Percentiles rank a stretch among this genome's conserved stretches.
Conservation (phyloP, 2,113 vertebrate genomes). For the Podarcis muralis region DNA sequence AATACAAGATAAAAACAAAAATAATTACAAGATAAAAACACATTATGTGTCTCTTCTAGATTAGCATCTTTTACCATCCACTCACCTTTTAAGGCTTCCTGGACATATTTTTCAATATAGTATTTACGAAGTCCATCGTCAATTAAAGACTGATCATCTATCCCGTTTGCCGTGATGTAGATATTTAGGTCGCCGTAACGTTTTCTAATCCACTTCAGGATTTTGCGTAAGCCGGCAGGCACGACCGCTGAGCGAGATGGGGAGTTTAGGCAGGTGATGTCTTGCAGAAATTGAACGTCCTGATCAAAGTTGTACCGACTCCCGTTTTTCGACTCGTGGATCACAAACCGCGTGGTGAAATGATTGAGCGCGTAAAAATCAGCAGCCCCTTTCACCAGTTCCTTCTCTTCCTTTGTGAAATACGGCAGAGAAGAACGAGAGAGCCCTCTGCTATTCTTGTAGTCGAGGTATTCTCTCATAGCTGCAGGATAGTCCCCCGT, state of each 20-base stretch:
- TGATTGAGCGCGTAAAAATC: slow-evolving; percentile 93
- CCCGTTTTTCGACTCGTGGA: slow-evolving; percentile 66
- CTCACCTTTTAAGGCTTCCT: slow-evolving; percentile 92
- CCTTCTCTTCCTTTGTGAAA: slow-evolving; percentile 80
- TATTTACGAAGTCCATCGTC: slow-evolving; percentile 85
- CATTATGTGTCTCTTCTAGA: background rate
- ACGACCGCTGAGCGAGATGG: slow-evolving; percentile 80
- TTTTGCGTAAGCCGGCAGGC: slow-evolving; percentile 85
- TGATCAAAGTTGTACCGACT: slow-evolving; percentile 74
- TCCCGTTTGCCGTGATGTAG: slow-evolving; percentile 88
- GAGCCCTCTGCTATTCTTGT: slow-evolving; percentile 70
- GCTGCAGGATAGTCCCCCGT: slow-evolving; percentile 80
- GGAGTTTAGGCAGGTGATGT: slow-evolving; percentile 85
- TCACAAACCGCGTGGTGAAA: slow-evolving; percentile 91
- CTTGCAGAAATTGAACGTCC: slow-evolving; percentile 80
- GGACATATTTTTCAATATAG: slow-evolving; percentile 85
- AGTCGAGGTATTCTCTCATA: slow-evolving; percentile 79
- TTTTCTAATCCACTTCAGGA: slow-evolving; percentile 86
- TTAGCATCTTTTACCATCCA: background rate
- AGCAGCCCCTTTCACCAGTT: slow-evolving; percentile 82
- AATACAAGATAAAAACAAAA: too few species aligned
- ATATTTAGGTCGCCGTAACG: slow-evolving; percentile 82
- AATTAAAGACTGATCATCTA: slow-evolving; percentile 84
- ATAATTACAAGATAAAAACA: too few species aligned
- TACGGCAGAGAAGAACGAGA: slow-evolving; percentile 73